A percentile compares a stretch with the other conserved stretches of the same genome.
These are phyloP conservation scores for Troides aeacus DNA, from an alignment of 2,888 invertebrate species.

Conservation along the genomic window DNA sequence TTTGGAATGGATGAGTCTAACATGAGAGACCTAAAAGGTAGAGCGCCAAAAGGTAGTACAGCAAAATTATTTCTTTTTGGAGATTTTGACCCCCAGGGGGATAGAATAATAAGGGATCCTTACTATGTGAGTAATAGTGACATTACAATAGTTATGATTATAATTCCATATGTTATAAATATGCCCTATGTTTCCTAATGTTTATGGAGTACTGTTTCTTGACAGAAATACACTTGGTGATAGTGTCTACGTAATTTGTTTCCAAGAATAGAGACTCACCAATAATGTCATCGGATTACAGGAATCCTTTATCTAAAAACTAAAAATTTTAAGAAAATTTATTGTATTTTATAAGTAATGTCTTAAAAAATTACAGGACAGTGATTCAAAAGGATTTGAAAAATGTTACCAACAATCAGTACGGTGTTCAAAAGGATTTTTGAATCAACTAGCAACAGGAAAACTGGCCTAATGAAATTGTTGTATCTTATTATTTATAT, in stretches of 20 bases:
- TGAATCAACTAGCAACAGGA: constrained; percentile 46
- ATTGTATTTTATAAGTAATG: no score
- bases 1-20: constrained; percentile 98
- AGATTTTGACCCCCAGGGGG: constrained; percentile 90
- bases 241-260: no score
- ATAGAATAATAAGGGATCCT: constrained; percentile 92
- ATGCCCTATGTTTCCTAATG: no score
- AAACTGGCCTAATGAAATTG: constrained; percentile 2
- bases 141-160: constrained; percentile 75
- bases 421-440: constrained; percentile 68
- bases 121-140: constrained; percentile 86
- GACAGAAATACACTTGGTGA: no score
- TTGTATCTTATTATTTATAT: neutral
- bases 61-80: constrained; percentile 91
- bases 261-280: no score
- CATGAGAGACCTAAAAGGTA: constrained; percentile 83
- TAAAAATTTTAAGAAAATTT: no score
- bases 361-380: constrained; percentile 52
- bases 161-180: neutral
- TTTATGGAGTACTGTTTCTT: no score
- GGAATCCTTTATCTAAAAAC: no score
- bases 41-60: constrained; percentile 82
- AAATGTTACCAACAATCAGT: constrained; percentile 71
- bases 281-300: no score
- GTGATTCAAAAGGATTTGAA: constrained; percentile 63